phyloP scores from a whole-genome alignment of 1,140 invertebrate genomes.

The Brachionus manjavacas region DNA sequence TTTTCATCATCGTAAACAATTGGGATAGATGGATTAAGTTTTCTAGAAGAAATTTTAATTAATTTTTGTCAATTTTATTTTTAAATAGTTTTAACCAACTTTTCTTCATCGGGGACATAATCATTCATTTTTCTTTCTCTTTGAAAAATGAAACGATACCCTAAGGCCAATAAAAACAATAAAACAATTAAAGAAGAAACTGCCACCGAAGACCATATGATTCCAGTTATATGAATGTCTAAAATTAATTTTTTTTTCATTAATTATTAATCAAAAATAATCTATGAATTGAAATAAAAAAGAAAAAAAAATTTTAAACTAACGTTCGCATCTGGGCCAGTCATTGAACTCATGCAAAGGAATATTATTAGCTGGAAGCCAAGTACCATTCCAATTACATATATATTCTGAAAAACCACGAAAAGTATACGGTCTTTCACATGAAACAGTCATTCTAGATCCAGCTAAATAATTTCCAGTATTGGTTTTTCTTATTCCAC shows the following conservation, averaged over 20 bases:
- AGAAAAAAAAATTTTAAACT: neutral
- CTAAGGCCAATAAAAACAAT: neutral
- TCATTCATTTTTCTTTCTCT: neutral
- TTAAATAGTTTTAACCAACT: neutral
- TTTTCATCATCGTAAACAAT: neutral
- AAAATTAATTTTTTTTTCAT: too few relatives aligned
- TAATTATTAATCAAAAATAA: too few relatives aligned
- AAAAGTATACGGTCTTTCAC: slow-evolving; percentile 36
- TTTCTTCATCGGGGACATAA: neutral
- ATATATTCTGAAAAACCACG: slow-evolving; percentile 10
- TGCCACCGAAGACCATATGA: slow-evolving; percentile 26
- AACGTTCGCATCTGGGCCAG: slow-evolving; percentile 42
- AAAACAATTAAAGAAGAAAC: slow-evolving; percentile 14
- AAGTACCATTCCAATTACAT: slow-evolving; percentile 40
- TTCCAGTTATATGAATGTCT: neutral
- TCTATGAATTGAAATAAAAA: neutral
- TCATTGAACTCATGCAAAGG: slow-evolving; percentile 27
- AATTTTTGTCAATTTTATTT: neutral
- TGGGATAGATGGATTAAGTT: neutral
- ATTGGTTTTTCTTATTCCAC: slow-evolving; percentile 21
- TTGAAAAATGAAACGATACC: slow-evolving; percentile 12
- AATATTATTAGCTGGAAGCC: slow-evolving; percentile 23
- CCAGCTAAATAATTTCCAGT: slow-evolving; percentile 43
- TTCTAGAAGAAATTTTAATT: neutral
- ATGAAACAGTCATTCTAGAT: slow-evolving; percentile 3